Conservation (phyloP, 1,140 invertebrate species). For the Drosophila equinoxialis region DNA sequence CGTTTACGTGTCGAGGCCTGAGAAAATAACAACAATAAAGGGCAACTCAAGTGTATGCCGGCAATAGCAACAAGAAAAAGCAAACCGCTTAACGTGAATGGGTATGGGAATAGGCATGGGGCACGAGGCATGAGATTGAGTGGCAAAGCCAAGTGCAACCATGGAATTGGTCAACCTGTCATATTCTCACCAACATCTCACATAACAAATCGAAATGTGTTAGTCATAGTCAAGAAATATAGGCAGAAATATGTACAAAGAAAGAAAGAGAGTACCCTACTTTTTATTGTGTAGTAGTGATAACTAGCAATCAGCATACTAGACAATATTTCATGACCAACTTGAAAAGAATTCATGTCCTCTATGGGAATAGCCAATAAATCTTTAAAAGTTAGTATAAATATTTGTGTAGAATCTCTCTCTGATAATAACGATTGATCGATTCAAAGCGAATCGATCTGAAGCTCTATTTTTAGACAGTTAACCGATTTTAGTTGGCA, state of each 20-base stretch:
- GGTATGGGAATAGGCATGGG: conserved; percentile 36
- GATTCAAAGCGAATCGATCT: no score
- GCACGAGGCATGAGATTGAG: background rate
- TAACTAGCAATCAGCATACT: no score
- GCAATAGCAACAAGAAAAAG: conserved; percentile 40
- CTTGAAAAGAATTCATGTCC: no score
- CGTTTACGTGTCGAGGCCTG: conserved; percentile 54
- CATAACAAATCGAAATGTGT: conserved; percentile 33
- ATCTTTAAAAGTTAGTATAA: no score
- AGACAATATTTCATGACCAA: no score
- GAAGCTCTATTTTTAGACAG: no score
- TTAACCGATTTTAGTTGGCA: conserved; percentile 2
- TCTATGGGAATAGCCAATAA: no score
- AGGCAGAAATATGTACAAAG: no score
- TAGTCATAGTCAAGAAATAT: no score
- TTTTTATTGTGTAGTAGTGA: background rate
- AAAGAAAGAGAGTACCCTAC: no score
- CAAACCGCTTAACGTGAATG: conserved; percentile 41
- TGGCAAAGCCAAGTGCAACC: conserved; percentile 43
- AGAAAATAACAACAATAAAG: conserved; percentile 45
- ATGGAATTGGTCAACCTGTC: conserved; percentile 45
- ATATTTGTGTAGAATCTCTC: no score
- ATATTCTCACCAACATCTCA: conserved; percentile 29
- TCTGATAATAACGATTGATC: no score
- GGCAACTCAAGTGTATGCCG: conserved; percentile 64